These are phyloP conservation scores for Pampusana beccarii DNA, from an alignment of 2,113 vertebrate species.

Conservation along the genomic window DNA sequence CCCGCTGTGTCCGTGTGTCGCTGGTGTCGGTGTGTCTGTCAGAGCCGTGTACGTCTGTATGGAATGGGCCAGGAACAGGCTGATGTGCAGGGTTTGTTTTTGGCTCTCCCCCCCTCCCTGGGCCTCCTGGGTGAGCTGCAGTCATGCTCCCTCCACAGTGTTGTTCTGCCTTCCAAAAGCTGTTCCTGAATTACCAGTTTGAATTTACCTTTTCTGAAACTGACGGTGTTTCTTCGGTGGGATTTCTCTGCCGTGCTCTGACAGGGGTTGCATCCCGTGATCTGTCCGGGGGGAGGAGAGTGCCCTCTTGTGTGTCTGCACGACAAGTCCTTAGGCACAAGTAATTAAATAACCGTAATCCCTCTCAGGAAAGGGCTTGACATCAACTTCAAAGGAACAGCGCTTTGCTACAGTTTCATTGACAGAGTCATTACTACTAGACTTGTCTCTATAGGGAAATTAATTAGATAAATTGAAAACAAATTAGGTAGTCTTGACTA, in stretches of 20 bases:
- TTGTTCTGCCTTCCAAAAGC: too few species aligned
- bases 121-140: background rate
- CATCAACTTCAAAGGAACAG: background rate
- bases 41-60: accelerated
- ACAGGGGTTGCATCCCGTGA: accelerated
- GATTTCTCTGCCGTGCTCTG: background rate
- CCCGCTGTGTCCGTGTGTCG: background rate
- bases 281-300: background rate
- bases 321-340: background rate
- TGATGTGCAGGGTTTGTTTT: accelerated
- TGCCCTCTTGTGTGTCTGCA: background rate
- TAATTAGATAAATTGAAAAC: background rate
- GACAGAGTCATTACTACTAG: background rate
- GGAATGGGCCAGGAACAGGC: background rate
- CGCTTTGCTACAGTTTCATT: background rate
- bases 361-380: background rate
- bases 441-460: background rate
- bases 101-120: background rate
- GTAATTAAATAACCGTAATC: background rate
- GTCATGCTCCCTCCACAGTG: accelerated
- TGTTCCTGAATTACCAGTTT: background rate
- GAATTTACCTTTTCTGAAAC: background rate
- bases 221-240: background rate
- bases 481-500: background rate
- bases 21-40: background rate